phyloP scores from a whole-genome alignment of 2,113 vertebrate genomes.

The Anarhynchus alexandrinus region DNA sequence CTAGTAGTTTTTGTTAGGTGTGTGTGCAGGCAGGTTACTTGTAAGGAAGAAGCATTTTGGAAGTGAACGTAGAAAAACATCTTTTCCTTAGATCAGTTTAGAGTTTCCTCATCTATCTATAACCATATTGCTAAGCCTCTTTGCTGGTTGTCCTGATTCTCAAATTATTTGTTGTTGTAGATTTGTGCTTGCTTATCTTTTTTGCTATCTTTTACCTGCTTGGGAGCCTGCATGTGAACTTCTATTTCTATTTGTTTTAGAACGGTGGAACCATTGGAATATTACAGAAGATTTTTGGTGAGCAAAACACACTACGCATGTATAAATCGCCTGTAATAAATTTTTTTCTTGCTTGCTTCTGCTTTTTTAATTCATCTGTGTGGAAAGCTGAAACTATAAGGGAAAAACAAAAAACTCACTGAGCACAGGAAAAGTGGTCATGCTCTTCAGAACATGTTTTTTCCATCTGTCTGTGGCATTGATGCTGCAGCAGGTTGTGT shows the following conservation, averaged over 20 bases:
- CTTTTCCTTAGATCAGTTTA: neutral
- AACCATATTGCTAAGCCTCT: neutral
- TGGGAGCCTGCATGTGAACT: neutral
- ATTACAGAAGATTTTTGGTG: conserved; percentile 94
- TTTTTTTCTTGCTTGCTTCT: neutral
- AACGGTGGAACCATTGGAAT: conserved; percentile 93
- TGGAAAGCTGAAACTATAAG: neutral
- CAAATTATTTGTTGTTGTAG: neutral
- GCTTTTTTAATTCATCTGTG: neutral
- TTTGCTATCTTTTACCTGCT: rapidly evolving
- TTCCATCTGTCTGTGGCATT: neutral
- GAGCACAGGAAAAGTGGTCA: neutral
- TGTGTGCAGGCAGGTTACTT: neutral
- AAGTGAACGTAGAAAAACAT: neutral
- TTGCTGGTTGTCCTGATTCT: neutral
- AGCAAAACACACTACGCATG: conserved; percentile 32
- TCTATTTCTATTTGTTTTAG: conserved; percentile 67
- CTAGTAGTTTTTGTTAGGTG: neutral
- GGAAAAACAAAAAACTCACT: neutral
- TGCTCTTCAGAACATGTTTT: neutral
- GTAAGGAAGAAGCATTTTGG: neutral
- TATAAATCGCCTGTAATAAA: neutral
- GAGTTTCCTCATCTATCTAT: neutral
- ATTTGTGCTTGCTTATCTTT: neutral
- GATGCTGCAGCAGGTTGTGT: neutral